Percentiles rank a stretch among this genome's conserved stretches.
phyloP scores from a whole-genome alignment of 1,140 invertebrate genomes.

The Aleiodes sp. region DNA sequence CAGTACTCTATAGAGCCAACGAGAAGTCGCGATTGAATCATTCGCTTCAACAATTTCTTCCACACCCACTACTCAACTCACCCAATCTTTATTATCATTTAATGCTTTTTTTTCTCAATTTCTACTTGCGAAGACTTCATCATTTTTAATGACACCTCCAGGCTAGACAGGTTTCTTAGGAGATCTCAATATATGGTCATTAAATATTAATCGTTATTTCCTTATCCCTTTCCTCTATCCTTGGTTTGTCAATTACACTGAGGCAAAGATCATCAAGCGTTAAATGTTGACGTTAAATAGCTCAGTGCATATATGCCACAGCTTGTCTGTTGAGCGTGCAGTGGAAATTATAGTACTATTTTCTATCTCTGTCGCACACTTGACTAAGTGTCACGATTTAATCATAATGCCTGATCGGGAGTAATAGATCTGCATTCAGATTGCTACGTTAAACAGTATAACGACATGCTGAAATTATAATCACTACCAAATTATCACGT shows the following conservation, averaged over 20 bases:
- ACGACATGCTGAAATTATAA: background rate
- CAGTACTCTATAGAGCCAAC: slow-evolving; percentile 16
- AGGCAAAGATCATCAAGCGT: slow-evolving; percentile 11
- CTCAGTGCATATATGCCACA: background rate
- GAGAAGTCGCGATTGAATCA: slow-evolving; percentile 5
- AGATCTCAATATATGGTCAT: slow-evolving; percentile 5
- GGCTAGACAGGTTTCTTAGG: background rate
- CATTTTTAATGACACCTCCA: background rate
- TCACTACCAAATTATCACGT: background rate
- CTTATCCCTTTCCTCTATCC: background rate
- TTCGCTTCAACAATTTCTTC: background rate
- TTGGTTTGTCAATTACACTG: background rate
- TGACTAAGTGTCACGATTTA: background rate
- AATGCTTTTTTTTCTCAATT: background rate
- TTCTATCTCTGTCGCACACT: background rate
- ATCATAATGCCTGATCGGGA: background rate
- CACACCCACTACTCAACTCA: background rate
- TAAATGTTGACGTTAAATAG: slow-evolving; percentile 19
- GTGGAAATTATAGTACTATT: background rate
- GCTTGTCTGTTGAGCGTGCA: background rate
- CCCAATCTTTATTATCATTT: background rate
- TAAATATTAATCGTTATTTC: slow-evolving; percentile 31
- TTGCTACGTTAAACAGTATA: background rate
- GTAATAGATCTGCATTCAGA: background rate
- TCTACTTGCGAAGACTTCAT: background rate